Conservation (phyloP, 2,888 invertebrate genomes). For the Nomada hirtipes region DNA sequence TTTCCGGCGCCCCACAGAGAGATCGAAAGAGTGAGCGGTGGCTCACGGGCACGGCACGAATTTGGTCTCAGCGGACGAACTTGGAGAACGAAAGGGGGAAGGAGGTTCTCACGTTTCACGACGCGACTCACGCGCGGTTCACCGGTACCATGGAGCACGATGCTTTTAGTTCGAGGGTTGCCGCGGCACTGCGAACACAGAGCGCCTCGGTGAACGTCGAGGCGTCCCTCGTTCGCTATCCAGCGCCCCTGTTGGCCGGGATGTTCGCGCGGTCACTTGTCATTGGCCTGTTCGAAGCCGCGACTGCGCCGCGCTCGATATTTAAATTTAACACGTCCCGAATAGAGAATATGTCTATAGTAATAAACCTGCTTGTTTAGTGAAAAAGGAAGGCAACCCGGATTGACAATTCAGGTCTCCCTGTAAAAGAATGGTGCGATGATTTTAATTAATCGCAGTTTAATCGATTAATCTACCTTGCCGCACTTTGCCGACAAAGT, state of each 20-base stretch:
- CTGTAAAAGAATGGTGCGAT: too few relatives aligned
- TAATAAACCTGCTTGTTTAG: background rate
- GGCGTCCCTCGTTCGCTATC: slow-evolving; percentile 14
- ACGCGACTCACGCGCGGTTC: slow-evolving; percentile 46
- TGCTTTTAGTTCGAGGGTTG: slow-evolving; percentile 69
- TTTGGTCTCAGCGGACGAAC: slow-evolving; percentile 59
- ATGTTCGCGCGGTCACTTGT: slow-evolving; percentile 36
- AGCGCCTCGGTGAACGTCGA: slow-evolving; percentile 32
- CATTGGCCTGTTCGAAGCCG: slow-evolving; percentile 34
- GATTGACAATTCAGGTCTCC: too few relatives aligned
- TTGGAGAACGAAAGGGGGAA: slow-evolving; percentile 35
- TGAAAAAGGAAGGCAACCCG: too few relatives aligned
- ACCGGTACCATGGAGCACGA: slow-evolving; percentile 37
- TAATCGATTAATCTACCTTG: too few relatives aligned
- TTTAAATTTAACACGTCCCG: slow-evolving; percentile 8
- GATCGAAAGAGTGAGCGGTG: background rate
- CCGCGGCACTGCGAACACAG: slow-evolving; percentile 73
- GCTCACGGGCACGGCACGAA: slow-evolving; percentile 56
- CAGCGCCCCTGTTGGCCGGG: slow-evolving; percentile 25
- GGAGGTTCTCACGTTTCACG: slow-evolving; percentile 75
- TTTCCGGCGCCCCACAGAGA: slow-evolving; percentile 22
- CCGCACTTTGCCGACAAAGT: too few relatives aligned
- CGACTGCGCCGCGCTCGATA: slow-evolving; percentile 15
- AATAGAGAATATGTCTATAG: too few relatives aligned
- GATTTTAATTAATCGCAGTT: too few relatives aligned